phyloP scores from a whole-genome alignment of 2,113 vertebrate genomes.

The Atractosteus spatula region DNA sequence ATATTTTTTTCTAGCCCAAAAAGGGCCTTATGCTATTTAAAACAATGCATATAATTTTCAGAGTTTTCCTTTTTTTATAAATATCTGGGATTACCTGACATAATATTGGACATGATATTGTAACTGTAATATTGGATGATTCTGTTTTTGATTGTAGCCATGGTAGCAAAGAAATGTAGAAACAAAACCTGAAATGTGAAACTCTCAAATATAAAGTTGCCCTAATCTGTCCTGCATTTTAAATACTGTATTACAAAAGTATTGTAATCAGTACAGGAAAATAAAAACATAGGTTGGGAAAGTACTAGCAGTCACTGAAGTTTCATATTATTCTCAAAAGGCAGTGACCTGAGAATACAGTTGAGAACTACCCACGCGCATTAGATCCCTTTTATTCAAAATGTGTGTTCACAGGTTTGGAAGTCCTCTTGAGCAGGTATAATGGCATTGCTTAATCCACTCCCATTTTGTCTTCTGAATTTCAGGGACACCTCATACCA shows the following conservation, averaged over 20 bases:
- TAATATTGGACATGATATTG: no score
- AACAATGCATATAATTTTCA: no score
- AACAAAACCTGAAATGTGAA: no score
- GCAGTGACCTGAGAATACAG: background rate
- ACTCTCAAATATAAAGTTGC: no score
- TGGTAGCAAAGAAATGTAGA: no score
- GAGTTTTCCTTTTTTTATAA: constrained; percentile 1
- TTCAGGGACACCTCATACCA: background rate
- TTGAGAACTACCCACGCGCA: background rate
- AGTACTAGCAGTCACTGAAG: background rate
- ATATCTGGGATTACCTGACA: constrained; percentile 3
- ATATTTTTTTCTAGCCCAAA: no score
- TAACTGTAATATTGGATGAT: no score
- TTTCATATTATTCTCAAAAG: background rate
- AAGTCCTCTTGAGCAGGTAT: background rate
- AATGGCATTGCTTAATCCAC: constrained; percentile 1
- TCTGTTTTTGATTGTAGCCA: no score
- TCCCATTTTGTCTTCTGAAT: background rate
- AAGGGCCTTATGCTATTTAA: no score
- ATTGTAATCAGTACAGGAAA: background rate
- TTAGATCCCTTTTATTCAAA: background rate
- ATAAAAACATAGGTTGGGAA: background rate
- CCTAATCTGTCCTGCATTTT: no score
- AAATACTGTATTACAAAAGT: no score
- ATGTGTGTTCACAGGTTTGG: background rate